Evolutionary conservation across 2,113 vertebrate species (phyloP).

Genomic region (Tachuris rubrigastra): DNA sequence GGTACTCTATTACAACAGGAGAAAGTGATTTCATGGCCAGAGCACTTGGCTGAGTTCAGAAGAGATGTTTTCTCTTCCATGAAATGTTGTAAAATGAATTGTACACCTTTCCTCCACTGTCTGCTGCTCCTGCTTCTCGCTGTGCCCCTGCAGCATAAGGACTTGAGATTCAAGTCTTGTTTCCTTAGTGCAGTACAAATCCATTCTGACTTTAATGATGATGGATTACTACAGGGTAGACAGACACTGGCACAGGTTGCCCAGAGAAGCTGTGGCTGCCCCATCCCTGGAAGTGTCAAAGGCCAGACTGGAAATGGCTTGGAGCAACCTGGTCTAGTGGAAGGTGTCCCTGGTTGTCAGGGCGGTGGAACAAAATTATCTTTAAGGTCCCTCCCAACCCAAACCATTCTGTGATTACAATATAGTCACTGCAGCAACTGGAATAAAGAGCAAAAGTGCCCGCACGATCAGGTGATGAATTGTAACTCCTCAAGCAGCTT

Average conservation of each 20-base stretch:
- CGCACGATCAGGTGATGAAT: background rate
- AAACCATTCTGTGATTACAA: background rate
- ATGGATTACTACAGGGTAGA: background rate
- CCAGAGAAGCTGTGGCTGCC: background rate
- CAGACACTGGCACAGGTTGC: background rate
- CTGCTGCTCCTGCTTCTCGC: background rate
- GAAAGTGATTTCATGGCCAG: background rate
- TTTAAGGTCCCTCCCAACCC: background rate
- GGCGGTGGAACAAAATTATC: background rate
- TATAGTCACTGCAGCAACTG: background rate
- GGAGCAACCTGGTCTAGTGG: background rate
- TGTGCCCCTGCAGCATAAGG: background rate
- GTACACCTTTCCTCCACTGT: background rate
- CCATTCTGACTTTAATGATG: background rate
- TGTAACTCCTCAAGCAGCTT: background rate
- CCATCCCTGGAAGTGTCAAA: background rate
- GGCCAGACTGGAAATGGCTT: rapidly evolving
- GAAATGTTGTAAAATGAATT: background rate
- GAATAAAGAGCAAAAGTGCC: background rate
- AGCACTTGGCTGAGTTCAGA: background rate
- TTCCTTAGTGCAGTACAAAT: background rate
- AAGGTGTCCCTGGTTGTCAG: background rate
- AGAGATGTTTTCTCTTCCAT: background rate
- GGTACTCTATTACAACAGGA: background rate
- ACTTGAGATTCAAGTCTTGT: background rate